Evolutionary conservation across 2,888 invertebrate species (phyloP).

Genomic region (Habroteleia sp.): DNA sequence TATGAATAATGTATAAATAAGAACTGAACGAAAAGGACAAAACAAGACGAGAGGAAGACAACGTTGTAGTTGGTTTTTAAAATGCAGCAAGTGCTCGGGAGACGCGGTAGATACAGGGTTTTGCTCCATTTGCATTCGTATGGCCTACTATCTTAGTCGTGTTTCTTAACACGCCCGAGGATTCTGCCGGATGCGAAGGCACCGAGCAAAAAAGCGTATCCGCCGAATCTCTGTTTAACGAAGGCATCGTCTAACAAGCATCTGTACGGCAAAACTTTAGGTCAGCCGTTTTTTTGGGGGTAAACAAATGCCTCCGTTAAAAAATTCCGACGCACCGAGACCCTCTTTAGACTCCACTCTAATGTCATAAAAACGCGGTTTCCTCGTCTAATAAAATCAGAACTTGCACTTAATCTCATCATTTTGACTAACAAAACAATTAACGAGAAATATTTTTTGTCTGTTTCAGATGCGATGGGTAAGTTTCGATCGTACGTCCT

Average conservation of each 20-base stretch:
- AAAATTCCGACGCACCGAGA: conserved; percentile 40
- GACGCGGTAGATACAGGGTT: conserved; percentile 40
- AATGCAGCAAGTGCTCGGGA: conserved; percentile 47
- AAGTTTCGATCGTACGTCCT: conserved; percentile 83
- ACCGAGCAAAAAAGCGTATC: conserved; percentile 58
- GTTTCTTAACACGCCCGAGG: conserved; percentile 62
- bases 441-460: conserved; percentile 71
- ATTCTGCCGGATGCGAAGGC: conserved; percentile 61
- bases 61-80: conserved; percentile 53
- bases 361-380: conserved; percentile 31
- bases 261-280: conserved; percentile 62
- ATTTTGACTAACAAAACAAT: conserved; percentile 26
- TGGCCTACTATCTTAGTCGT: conserved; percentile 63
- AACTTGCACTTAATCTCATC: conserved; percentile 7
- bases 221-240: conserved; percentile 64
- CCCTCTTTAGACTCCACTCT: conserved; percentile 23
- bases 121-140: conserved; percentile 65
- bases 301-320: conserved; percentile 62
- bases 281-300: conserved; percentile 44
- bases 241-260: conserved; percentile 63
- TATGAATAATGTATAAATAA: conserved; percentile 63
- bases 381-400: conserved; percentile 26
- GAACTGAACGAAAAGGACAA: conserved; percentile 14
- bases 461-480: conserved; percentile 92
- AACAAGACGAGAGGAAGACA: conserved; percentile 28